Evolutionary conservation across 2,888 invertebrate species (phyloP), one percentile per base, ranked within the genome.

Genomic region (Diloba caeruleocephala): DNA sequence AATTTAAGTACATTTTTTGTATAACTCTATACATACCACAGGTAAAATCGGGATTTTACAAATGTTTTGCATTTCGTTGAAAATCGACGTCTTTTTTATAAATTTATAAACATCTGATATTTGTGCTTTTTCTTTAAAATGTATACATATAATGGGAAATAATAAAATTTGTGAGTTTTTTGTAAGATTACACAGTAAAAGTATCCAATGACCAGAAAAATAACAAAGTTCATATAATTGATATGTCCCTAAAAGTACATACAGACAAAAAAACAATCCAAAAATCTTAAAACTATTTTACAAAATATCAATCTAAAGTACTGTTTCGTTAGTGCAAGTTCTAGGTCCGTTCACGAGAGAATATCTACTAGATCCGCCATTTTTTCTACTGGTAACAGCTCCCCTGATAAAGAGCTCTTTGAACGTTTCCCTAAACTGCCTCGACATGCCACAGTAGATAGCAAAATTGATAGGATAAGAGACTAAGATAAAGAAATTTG

Each of bases 371-470:
- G 97, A 96, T 0, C 95, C 95, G 1, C 95, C 95, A 67, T 96
- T 96, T 73, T 95, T 95, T 71, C 95, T 94, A 69, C 95, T 95
- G 2, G 95, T 94, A 0, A 94, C 93, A 1, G 94, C 94, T 0
- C 94, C 95, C 34, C 95, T 87, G 32, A 97, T 95, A 80, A 98
- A 98, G 5, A 96, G 83, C 76, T 96, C 97, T 78, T 97, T 97
- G 85, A 99, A 99, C 0, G 98, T 98, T 84, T 98, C 98, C 41
- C 99, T 94, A 87, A 99, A 99, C 84, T 98, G 98, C 23, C 98
- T 94, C 23, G 98, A 98, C 99, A 99, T 99, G 14, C 98, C 98
- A 84, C 98, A 98, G 81, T 99, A 99, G 66, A 98, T 98, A 55
- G 98, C 98, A 79, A 99, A 98, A 86, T 98, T 98, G 51, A 98